A percentile compares a stretch with the other conserved stretches of the same genome.
phyloP scores from a whole-genome alignment of 2,797 vertebrate genomes.

The Enteromius trimaculatus region DNA sequence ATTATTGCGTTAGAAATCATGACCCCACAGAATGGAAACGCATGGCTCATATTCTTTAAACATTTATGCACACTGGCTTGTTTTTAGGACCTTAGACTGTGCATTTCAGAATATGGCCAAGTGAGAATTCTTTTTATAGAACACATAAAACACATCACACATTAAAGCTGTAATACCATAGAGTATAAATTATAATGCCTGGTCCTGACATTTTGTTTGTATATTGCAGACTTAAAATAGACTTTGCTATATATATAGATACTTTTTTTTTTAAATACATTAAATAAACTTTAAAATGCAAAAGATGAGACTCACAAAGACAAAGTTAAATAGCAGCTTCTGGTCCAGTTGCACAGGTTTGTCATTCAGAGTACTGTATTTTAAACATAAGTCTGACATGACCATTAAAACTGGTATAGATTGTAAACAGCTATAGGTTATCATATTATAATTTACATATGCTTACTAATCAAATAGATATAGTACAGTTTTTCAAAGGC shows the following conservation, averaged over 20 bases:
- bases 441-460: neutral
- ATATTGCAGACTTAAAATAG: slow-evolving; percentile 26
- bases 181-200: neutral
- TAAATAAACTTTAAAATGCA: neutral
- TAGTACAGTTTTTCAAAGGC: slow-evolving; percentile 1
- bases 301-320: slow-evolving; percentile 7
- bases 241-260: slow-evolving; percentile 5
- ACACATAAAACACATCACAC: neutral
- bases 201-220: neutral
- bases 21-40: slow-evolving; percentile 7
- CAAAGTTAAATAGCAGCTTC: slow-evolving; percentile 27
- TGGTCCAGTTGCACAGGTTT: neutral
- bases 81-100: slow-evolving; percentile 14
- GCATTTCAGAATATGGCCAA: slow-evolving; percentile 17
- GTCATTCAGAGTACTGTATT: slow-evolving; percentile 5
- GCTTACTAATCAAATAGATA: neutral
- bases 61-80: neutral
- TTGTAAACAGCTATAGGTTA: slow-evolving; percentile 8
- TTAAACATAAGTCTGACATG: slow-evolving; percentile 11
- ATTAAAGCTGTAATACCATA: slow-evolving; percentile 15
- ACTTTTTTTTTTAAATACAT: neutral
- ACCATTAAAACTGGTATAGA: slow-evolving; percentile 6
- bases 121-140: neutral
- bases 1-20: slow-evolving; percentile 37
- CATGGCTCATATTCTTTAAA: slow-evolving; percentile 20